phyloP scores from a whole-genome alignment of 2,113 vertebrate genomes.

The Arvicanthis niloticus region DNA sequence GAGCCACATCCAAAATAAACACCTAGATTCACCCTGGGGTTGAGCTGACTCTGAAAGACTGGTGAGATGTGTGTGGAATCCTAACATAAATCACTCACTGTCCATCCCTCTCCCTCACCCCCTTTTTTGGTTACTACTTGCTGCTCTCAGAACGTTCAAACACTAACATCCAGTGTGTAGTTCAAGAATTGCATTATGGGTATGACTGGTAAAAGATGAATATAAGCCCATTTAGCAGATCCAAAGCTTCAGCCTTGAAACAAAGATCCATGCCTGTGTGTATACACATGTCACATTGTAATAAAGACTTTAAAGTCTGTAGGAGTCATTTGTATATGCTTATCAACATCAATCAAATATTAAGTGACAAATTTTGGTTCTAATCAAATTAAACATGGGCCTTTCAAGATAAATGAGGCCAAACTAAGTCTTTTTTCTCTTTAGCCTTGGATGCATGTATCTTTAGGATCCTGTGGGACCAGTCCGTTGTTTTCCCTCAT shows the following conservation, averaged over 20 bases:
- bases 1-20: background rate
- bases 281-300: background rate
- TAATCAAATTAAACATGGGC: background rate
- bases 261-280: background rate
- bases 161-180: background rate
- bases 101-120: background rate
- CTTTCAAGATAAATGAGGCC: background rate
- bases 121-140: background rate
- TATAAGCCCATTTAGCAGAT: background rate
- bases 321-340: constrained; percentile 19
- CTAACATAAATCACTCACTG: background rate
- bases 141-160: background rate
- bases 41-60: constrained; percentile 41
- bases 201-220: background rate
- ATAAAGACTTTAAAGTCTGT: background rate
- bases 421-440: background rate
- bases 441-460: background rate
- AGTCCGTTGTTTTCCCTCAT: background rate
- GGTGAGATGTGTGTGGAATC: constrained; percentile 6
- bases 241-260: background rate
- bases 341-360: background rate
- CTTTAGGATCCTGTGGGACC: background rate
- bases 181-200: background rate
- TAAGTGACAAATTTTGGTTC: constrained; percentile 13
- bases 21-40: background rate